Conservation (phyloP, 1,140 invertebrate species). For the Pectinophora gossypiella region DNA sequence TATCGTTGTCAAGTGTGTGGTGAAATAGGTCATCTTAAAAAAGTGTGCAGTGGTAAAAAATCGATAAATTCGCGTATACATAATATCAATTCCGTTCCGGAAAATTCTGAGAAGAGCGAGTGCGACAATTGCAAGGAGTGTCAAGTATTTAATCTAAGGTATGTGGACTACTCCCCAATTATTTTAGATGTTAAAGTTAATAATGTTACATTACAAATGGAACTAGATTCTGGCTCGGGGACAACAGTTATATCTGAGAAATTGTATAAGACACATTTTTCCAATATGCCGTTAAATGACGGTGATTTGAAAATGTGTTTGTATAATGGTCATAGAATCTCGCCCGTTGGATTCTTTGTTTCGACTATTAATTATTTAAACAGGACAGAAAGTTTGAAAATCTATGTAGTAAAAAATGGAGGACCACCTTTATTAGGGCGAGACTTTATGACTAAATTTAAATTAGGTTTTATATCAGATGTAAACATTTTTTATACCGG, state of each 20-base stretch:
- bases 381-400: neutral
- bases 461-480: neutral
- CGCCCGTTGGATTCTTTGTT: neutral
- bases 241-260: conserved; percentile 1
- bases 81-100: neutral
- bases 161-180: neutral
- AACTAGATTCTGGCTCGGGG: conserved; percentile 2
- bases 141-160: neutral
- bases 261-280: neutral
- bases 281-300: neutral
- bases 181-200: neutral
- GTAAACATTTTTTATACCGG: neutral
- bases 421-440: conserved; percentile 2
- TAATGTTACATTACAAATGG: neutral
- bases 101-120: neutral
- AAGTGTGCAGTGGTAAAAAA: neutral
- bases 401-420: neutral
- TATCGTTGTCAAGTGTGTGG: neutral
- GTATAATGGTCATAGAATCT: conserved; percentile 1
- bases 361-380: neutral
- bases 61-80: neutral
- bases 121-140: neutral
- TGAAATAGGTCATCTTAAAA: neutral
- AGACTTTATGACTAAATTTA: neutral
- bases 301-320: conserved; percentile 1